Conservation (phyloP, 2,113 vertebrate species). For the Mastomys natalensis region DNA sequence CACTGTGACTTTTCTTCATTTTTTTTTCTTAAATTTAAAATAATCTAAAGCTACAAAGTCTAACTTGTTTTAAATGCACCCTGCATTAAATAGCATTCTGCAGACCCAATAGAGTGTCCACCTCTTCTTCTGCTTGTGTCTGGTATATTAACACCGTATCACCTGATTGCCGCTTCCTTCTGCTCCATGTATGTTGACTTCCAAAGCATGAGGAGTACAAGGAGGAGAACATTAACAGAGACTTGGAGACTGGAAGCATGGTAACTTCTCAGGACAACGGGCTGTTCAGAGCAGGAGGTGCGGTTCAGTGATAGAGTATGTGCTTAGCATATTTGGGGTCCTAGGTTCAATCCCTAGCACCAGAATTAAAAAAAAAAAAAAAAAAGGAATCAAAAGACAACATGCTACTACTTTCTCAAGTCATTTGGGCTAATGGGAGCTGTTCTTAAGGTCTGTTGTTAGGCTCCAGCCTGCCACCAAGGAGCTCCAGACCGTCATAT, state of each 20-base stretch:
- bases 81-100: too few species aligned
- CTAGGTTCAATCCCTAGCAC: background rate
- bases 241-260: background rate
- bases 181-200: rapidly evolving
- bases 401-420: rapidly evolving
- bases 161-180: rapidly evolving
- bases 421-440: too few species aligned
- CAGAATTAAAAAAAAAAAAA: background rate
- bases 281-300: background rate
- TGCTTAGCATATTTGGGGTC: background rate
- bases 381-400: background rate
- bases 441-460: background rate
- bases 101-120: rapidly evolving
- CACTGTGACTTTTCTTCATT: background rate
- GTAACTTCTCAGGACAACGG: background rate
- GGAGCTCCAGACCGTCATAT: background rate
- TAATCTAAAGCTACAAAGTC: background rate
- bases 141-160: rapidly evolving
- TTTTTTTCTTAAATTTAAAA: conserved; percentile 12
- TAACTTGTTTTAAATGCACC: background rate
- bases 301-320: background rate
- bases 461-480: background rate
- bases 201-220: rapidly evolving
- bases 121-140: background rate
- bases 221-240: background rate